phyloP scores from a whole-genome alignment of 2,113 vertebrate genomes.

The Meriones unguiculatus region DNA sequence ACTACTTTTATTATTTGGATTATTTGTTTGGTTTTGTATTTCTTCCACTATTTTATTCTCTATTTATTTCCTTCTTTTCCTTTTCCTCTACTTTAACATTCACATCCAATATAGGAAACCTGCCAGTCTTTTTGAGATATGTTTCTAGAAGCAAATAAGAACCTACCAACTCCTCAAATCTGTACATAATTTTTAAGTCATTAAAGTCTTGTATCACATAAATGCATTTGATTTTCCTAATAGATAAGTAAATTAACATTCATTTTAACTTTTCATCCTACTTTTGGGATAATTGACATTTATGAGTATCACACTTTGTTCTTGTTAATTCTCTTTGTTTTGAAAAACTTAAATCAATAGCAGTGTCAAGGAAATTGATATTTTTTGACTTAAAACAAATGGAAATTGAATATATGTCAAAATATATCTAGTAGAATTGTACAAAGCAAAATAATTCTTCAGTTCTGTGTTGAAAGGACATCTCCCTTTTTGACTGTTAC shows the following conservation, averaged over 20 bases:
- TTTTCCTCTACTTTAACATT: not conserved
- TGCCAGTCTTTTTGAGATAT: not conserved
- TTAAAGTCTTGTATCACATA: not conserved
- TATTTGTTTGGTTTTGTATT: not conserved
- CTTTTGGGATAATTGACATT: conserved; percentile 37
- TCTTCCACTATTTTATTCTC: not conserved
- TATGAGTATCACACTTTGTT: conserved; percentile 1
- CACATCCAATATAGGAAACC: not conserved
- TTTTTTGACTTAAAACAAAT: conserved; percentile 75
- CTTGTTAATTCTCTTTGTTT: conserved; percentile 37
- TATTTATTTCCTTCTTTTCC: not conserved
- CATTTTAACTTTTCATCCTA: conserved; percentile 36
- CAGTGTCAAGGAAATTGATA: conserved; percentile 53
- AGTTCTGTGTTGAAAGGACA: conserved; percentile 72
- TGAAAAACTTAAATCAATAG: conserved; percentile 18
- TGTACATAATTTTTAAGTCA: not conserved
- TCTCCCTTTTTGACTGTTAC: conserved; percentile 63
- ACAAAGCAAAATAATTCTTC: conserved; percentile 77
- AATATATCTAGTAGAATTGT: conserved; percentile 61
- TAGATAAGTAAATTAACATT: conserved; percentile 37
- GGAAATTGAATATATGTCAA: conserved; percentile 74
- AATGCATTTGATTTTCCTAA: not conserved
- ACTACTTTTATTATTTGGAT: not conserved
- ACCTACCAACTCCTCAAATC: not conserved
- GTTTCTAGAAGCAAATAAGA: not conserved